A percentile compares a stretch with the other conserved stretches of the same genome.
These are phyloP conservation scores for Macrosteles quadrilineatus DNA, from an alignment of 1,140 invertebrate genomes.

Conservation along the genomic window DNA sequence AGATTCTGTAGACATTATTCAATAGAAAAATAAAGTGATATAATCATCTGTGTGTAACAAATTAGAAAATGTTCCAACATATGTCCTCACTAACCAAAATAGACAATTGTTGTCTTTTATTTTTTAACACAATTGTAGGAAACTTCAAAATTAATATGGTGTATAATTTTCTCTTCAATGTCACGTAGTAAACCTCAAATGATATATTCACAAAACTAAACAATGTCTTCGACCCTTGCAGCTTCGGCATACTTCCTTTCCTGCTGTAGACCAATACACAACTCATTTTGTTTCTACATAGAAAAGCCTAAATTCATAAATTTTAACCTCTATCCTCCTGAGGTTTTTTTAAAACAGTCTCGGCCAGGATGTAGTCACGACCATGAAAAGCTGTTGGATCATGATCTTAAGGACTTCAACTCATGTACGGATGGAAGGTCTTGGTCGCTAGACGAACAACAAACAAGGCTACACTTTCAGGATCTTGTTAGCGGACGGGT, in stretches of 20 bases:
- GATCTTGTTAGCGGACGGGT: not conserved
- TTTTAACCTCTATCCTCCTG: not conserved
- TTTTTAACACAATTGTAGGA: not conserved
- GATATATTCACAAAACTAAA: not conserved
- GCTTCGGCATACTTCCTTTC: constrained; percentile 9
- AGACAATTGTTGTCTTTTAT: too few relatives aligned
- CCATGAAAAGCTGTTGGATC: not conserved
- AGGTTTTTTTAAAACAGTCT: not conserved
- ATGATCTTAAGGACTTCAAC: not conserved
- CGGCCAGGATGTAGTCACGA: not conserved
- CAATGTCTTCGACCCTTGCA: not conserved
- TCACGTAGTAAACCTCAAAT: not conserved
- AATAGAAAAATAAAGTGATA: too few relatives aligned
- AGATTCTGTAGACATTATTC: too few relatives aligned
- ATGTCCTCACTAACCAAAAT: too few relatives aligned
- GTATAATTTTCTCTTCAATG: not conserved
- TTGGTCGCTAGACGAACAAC: not conserved
- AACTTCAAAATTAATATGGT: constrained; percentile 1
- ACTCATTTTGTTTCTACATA: constrained; percentile 7
- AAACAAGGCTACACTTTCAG: not conserved
- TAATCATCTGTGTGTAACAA: too few relatives aligned
- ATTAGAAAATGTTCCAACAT: too few relatives aligned
- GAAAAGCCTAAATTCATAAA: constrained; percentile 10
- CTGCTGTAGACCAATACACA: not conserved
- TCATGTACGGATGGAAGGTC: not conserved